Base-by-base conservation (phyloP, 2,797 vertebrate genomes). In the Nothura maculosa region DNA sequence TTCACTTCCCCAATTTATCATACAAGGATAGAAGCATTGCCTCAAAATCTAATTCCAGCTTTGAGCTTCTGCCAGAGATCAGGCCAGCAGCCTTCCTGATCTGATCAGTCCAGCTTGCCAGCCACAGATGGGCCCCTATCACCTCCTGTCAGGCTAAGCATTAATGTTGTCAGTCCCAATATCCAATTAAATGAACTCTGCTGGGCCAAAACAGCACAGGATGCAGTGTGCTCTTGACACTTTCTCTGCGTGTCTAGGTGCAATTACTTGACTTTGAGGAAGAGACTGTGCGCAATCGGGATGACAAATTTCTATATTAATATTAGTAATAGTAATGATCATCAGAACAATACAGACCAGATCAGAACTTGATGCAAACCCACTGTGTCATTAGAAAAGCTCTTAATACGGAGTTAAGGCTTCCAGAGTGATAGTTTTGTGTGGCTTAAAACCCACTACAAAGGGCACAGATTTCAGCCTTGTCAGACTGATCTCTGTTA, bases 1-100 rank as follows among this genome's bases (percentile, higher is more conserved):
- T 79, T 95, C 20, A 43, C 45, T 77, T 76, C 47, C 55, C 43
- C 60, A 5, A 43, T 78, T 93, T 73, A 50, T 54, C 42, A 43
- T 78, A 85, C 36, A 80, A 67, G 8, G 19, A 52, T 11, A 28
- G 48, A 86, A 84, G n/a, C 42, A 45, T 92, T 77, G 28, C 50
- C 38, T 90, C 47, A 43, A 63, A 91, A 94, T 66, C 57, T 95
- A 94, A 96, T 94, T 96, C 94, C 79, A 70, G 6, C 47, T 89
- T 81, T 87, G 88, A 96, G 77, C 75, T 50, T 78, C 40, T 92
- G 64, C 68, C 80, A 90, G 67, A 83, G 63, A 94, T 83, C 42
- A 85, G 90, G 48, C 81, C 50, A 85, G 70, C 43, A 78, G 28
- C 74, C 62, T 68, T 54, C 54, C 72, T 95, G 75, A 93, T 96